Base-by-base conservation (phyloP, 2,888 invertebrate genomes). In the Apotomis turbidana region DNA sequence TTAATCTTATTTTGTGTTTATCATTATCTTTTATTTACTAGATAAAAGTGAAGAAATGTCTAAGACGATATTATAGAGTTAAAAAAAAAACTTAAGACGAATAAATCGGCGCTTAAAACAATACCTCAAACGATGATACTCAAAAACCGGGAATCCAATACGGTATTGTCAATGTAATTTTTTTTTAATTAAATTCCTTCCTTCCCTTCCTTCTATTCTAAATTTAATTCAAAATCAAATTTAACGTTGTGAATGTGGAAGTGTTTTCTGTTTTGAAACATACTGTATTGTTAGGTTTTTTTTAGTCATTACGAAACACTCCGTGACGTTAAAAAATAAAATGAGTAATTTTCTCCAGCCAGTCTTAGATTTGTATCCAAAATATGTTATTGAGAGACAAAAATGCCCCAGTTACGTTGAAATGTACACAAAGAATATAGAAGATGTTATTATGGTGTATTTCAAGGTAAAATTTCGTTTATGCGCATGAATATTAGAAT, bases 361-460 rank as follows among this genome's bases (percentile, higher is more conserved):
- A 76, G 76, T 93, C 36, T n/a, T 80, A 75, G 83, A 89, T 62
- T 81, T 62, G 68, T 90, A 83, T 78, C 78, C 90, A 0, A 88
- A 90, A 76, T 83, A 82, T 74, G 74, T 75, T 59, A 78, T 91
- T 66, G 86, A 90, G 63, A 90, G 87, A 81, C 89, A 89, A 80
- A 77, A 78, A 69, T 83, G 85, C 73, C 90, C 93, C 1, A 92
- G 85, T 77, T 93, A 93, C 79, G 85, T 93, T 3, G 81, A 87
- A 83, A 90, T 93, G 82, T 91, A 85, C 70, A 85, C 87, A 15
- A 90, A 87, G 83, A 80, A 74, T 69, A 81, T 78, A 55, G 79
- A 76, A 69, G 91, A 93, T 72, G 78, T 91, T 44, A 75, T 89
- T 27, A 73, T 92, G 68, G 88, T 87, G 62, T 87, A 82, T 71